Conservation (phyloP, 2,888 invertebrate genomes). For the Cosmorhoe ocellata region DNA sequence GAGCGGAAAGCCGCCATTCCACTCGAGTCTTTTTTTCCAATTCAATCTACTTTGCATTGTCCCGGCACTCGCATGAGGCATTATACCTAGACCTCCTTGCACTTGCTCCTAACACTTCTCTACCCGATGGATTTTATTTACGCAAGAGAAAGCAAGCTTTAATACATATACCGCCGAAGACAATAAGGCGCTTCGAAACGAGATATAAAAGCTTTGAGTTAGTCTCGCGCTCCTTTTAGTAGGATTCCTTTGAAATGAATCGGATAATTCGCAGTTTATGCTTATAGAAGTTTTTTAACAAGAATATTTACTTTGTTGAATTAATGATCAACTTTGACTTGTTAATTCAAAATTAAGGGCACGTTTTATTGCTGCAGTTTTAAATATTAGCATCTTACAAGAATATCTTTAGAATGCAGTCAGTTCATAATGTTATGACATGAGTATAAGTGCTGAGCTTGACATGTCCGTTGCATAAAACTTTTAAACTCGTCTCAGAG, state of each 20-base stretch:
- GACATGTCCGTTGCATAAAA: too few relatives aligned
- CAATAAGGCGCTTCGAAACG: constrained; percentile 78
- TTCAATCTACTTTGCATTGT: constrained; percentile 83
- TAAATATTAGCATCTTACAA: too few relatives aligned
- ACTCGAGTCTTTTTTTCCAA: constrained; percentile 77
- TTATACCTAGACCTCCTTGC: constrained; percentile 76
- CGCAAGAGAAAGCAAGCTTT: constrained; percentile 81
- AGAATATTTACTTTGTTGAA: constrained; percentile 61
- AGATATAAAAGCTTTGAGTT: constrained; percentile 83
- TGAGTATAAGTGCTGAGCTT: too few relatives aligned
- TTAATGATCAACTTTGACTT: constrained; percentile 51
- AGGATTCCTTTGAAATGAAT: constrained; percentile 81
- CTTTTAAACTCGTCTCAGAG: too few relatives aligned
- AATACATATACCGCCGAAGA: constrained; percentile 80
- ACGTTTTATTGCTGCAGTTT: too few relatives aligned
- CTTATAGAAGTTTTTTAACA: constrained; percentile 63
- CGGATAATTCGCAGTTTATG: constrained; percentile 80
- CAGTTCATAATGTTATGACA: too few relatives aligned
- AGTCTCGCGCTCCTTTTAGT: constrained; percentile 77
- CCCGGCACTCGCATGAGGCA: constrained; percentile 78
- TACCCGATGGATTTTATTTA: constrained; percentile 79
- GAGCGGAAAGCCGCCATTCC: constrained; percentile 72
- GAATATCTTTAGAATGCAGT: too few relatives aligned
- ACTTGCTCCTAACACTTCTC: constrained; percentile 74
- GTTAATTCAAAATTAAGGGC: constrained; percentile 33